Percentiles rank a stretch among this genome's conserved stretches.
phyloP scores from a whole-genome alignment of 2,113 vertebrate genomes.

The Cacatua alba region DNA sequence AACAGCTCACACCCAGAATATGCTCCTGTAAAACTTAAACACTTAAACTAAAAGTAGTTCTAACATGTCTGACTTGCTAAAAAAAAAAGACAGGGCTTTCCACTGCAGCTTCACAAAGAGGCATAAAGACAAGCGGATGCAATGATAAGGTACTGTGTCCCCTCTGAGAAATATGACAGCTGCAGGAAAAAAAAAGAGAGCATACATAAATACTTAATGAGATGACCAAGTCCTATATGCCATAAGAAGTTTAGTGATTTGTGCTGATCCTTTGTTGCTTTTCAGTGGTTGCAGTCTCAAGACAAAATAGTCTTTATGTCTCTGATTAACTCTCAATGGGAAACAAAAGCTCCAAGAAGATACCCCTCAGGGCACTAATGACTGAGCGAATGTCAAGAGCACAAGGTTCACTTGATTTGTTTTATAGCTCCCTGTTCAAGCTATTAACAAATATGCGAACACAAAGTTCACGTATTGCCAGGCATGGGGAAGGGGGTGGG shows the following conservation, averaged over 20 bases:
- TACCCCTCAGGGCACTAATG: neutral
- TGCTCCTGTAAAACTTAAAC: neutral
- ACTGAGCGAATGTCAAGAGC: neutral
- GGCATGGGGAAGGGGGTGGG: neutral
- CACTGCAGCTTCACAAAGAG: neutral
- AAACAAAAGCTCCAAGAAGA: slow-evolving; percentile 19
- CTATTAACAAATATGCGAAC: neutral
- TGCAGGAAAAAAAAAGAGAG: neutral
- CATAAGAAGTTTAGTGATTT: slow-evolving; percentile 33
- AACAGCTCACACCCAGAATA: neutral
- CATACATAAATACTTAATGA: slow-evolving; percentile 50
- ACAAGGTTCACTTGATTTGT: slow-evolving; percentile 4
- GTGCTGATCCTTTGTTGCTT: neutral
- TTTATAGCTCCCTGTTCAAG: neutral
- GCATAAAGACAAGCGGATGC: neutral
- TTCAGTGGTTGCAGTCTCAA: neutral
- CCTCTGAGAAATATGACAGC: slow-evolving; percentile 26
- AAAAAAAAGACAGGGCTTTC: neutral
- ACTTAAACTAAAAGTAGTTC: neutral
- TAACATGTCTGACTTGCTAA: neutral
- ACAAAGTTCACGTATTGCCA: neutral
- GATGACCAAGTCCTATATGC: slow-evolving; percentile 9
- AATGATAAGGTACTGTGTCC: neutral
- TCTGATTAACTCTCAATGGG: slow-evolving; percentile 39
- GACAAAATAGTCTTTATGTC: slow-evolving; percentile 16